Conservation (phyloP, 2,113 vertebrate species). For the Tinamus guttatus region DNA sequence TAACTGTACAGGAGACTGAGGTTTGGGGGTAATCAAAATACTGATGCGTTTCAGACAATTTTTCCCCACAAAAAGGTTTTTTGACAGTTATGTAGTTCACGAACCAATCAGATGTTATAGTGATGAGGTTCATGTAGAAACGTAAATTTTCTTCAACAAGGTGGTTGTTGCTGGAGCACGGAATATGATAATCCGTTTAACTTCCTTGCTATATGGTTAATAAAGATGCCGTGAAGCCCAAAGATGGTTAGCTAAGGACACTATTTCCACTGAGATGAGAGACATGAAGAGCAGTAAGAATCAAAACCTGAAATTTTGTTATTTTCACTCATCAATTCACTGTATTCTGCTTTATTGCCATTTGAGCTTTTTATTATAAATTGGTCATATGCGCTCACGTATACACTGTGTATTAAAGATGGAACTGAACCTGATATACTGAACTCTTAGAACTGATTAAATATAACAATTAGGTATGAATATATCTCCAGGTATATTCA, state of each 20-base stretch:
- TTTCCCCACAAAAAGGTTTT: background rate
- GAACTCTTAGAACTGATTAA: background rate
- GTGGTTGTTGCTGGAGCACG: background rate
- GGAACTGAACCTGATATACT: fast-evolving
- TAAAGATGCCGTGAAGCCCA: background rate
- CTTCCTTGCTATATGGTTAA: background rate
- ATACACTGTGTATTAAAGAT: background rate
- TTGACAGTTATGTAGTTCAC: background rate
- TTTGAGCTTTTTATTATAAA: background rate
- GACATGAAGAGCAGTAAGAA: background rate
- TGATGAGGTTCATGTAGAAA: background rate
- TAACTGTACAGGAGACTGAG: background rate
- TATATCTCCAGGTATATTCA: background rate
- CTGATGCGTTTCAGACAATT: background rate
- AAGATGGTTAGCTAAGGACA: background rate
- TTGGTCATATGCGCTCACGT: background rate
- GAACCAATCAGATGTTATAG: background rate
- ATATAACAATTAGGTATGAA: background rate
- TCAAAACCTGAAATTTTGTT: background rate
- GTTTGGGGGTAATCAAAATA: background rate
- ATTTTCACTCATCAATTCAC: background rate
- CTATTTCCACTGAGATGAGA: background rate
- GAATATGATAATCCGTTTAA: background rate
- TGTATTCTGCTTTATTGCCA: background rate
- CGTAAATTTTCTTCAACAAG: background rate